phyloP scores from a whole-genome alignment of 1,140 invertebrate genomes.

The Heliconius melpomene region DNA sequence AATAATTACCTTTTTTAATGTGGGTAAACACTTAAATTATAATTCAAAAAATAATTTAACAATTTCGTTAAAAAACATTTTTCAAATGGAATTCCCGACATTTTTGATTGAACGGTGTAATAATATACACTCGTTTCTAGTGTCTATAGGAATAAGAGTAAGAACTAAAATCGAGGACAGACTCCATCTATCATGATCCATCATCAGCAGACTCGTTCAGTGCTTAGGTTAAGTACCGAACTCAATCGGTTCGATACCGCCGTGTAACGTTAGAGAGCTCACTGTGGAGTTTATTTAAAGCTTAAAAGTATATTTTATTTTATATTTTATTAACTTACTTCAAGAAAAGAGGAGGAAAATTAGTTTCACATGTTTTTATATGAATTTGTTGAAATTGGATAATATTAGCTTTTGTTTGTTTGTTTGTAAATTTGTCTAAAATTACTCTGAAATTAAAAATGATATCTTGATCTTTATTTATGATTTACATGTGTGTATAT shows the following conservation, averaged over 20 bases:
- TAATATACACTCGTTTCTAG: constrained; percentile 5
- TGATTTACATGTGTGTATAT: no score
- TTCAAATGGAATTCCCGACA: background rate
- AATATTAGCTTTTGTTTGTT: no score
- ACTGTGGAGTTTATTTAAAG: background rate
- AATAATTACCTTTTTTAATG: no score
- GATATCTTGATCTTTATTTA: no score
- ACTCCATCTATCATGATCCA: constrained; percentile 29
- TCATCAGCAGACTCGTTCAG: constrained; percentile 24
- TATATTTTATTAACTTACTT: background rate
- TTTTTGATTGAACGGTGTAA: constrained; percentile 9
- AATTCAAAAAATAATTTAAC: background rate
- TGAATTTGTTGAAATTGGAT: no score
- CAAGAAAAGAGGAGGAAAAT: background rate
- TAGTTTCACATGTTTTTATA: no score
- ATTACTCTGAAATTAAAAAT: no score
- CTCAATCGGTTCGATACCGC: background rate
- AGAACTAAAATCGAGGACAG: constrained; percentile 25
- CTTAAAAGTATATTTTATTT: background rate
- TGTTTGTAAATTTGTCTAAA: no score
- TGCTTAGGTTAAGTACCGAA: constrained; percentile 18
- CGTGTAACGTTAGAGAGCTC: background rate
- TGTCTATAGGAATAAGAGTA: constrained; percentile 24
- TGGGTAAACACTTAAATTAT: no score
- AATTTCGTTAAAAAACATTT: no score